A percentile compares a stretch with the other conserved stretches of the same genome.
Evolutionary conservation across 1,140 invertebrate species (phyloP).

Genomic region (Tetranychus cinnabarinus): DNA sequence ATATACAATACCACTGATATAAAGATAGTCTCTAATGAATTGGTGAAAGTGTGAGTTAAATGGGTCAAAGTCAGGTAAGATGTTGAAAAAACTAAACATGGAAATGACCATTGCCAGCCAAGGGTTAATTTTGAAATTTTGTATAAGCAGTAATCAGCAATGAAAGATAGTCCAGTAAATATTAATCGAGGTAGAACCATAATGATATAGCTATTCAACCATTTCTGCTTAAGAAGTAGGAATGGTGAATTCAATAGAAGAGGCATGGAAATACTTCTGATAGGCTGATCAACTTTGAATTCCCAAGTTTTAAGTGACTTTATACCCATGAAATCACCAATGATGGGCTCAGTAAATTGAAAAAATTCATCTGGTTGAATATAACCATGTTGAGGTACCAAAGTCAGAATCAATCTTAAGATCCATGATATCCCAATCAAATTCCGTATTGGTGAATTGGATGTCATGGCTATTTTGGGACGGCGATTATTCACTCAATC

Average conservation of each 20-base stretch:
- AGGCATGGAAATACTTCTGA: slow-evolving; percentile 53
- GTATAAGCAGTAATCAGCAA: slow-evolving; percentile 53
- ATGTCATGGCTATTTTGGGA: not conserved
- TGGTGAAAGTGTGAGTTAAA: slow-evolving; percentile 63
- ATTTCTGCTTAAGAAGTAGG: slow-evolving; percentile 36
- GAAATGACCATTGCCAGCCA: not conserved
- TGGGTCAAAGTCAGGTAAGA: slow-evolving; percentile 66
- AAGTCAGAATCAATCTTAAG: slow-evolving; percentile 2
- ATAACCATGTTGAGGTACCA: slow-evolving; percentile 45
- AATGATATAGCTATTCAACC: slow-evolving; percentile 27
- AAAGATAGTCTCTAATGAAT: slow-evolving; percentile 60
- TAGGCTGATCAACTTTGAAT: slow-evolving; percentile 54
- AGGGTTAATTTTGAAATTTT: slow-evolving; percentile 27
- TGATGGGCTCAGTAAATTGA: slow-evolving; percentile 67
- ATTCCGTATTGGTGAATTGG: not conserved
- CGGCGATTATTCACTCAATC: no score
- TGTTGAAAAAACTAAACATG: slow-evolving; percentile 45
- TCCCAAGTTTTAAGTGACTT: slow-evolving; percentile 61
- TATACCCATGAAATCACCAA: slow-evolving; percentile 62
- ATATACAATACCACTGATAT: slow-evolving; percentile 42
- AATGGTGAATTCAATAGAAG: slow-evolving; percentile 45
- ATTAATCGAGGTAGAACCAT: slow-evolving; percentile 50
- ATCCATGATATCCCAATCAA: not conserved
- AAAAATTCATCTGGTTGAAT: slow-evolving; percentile 92
- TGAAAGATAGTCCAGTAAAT: slow-evolving; percentile 48